These are phyloP conservation scores for Melipona bicolor DNA, from an alignment of 2,888 invertebrate genomes.

Conservation along the genomic window DNA sequence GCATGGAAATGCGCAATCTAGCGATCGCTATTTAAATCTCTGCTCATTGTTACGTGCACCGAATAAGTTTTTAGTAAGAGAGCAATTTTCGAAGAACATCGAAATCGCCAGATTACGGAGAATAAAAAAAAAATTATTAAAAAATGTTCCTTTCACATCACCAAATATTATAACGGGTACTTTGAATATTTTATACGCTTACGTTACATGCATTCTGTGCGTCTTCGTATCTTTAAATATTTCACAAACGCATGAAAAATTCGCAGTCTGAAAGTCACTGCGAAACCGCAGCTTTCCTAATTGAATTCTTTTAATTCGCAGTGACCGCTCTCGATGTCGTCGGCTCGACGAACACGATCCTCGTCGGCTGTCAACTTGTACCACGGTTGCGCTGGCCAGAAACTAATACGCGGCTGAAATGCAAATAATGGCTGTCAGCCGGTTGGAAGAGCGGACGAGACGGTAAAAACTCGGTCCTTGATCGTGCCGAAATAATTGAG, in stretches of 20 bases:
- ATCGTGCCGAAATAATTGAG: constrained; percentile 57
- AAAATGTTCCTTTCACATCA: no score
- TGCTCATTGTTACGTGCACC: no score
- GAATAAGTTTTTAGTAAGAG: no score
- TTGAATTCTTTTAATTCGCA: not conserved
- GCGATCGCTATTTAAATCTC: no score
- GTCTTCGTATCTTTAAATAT: no score
- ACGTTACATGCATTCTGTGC: no score
- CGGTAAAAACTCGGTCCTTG: constrained; percentile 28
- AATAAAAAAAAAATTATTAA: no score
- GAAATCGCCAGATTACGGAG: no score
- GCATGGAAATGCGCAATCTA: no score
- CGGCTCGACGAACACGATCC: not conserved
- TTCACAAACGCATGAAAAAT: not conserved
- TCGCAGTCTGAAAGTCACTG: not conserved
- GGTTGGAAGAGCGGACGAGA: not conserved
- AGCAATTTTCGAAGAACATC: no score
- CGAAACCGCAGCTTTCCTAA: not conserved
- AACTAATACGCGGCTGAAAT: not conserved
- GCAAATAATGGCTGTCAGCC: constrained; percentile 24
- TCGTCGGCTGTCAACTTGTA: not conserved
- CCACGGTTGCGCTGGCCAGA: not conserved
- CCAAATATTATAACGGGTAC: no score
- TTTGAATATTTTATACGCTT: no score
- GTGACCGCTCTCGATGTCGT: not conserved